Evolutionary conservation across 2,797 vertebrate species (phyloP).

Genomic region (Amazona ochrocephala): DNA sequence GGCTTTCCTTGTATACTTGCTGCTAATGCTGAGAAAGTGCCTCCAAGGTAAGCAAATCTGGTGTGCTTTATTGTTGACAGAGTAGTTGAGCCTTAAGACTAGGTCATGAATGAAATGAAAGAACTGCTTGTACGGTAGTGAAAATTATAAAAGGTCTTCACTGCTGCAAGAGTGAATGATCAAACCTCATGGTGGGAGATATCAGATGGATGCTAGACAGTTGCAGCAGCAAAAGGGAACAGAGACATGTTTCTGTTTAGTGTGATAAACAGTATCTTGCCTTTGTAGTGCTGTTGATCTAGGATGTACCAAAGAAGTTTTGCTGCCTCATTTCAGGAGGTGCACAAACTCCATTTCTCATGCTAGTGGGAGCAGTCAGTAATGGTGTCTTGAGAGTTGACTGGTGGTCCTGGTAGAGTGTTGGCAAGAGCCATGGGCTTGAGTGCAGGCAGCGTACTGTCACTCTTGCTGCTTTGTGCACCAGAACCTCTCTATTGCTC

Average conservation of each 20-base stretch:
- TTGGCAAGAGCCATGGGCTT: not conserved
- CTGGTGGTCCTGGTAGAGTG: not conserved
- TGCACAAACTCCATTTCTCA: not conserved
- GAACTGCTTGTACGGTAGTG: not conserved
- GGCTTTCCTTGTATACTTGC: fast-evolving
- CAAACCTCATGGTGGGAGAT: not conserved
- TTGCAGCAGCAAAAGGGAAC: not conserved
- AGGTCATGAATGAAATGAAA: not conserved
- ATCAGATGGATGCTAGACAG: not conserved
- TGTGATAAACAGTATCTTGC: not conserved
- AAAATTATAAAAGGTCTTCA: not conserved
- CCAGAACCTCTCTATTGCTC: fast-evolving
- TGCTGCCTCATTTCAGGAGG: not conserved
- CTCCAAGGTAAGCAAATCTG: not conserved
- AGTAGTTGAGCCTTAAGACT: not conserved
- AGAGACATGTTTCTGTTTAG: not conserved
- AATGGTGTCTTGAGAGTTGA: not conserved
- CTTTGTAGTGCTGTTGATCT: not conserved
- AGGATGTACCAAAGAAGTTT: not conserved
- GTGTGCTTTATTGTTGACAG: not conserved
- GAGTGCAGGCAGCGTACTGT: fast-evolving
- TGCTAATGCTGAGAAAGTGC: fast-evolving
- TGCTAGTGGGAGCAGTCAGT: fast-evolving
- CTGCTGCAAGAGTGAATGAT: not conserved
- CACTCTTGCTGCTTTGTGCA: fast-evolving